These are phyloP conservation scores for Papilio machaon DNA, from an alignment of 1,140 invertebrate species.

Conservation along the genomic window DNA sequence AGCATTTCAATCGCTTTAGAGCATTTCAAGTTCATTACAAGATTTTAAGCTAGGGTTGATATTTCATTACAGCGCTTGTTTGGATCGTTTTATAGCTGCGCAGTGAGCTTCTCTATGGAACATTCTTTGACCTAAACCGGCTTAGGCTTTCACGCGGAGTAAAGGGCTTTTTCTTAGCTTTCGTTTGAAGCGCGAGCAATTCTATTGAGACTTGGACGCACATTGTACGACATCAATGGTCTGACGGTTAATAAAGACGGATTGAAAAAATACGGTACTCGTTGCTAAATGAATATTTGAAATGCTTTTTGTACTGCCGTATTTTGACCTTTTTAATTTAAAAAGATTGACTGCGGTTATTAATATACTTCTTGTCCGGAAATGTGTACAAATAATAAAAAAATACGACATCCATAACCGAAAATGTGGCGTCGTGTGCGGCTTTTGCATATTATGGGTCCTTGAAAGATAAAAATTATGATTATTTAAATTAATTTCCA, in stretches of 20 bases:
- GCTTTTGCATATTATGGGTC: background rate
- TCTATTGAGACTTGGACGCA: conserved; percentile 61
- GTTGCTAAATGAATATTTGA: conserved; percentile 32
- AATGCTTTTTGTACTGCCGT: conserved; percentile 20
- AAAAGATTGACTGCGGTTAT: conserved; percentile 3
- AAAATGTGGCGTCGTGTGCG: background rate
- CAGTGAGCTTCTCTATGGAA: conserved; percentile 23
- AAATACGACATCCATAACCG: background rate
- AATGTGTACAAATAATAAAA: background rate
- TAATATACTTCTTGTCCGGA: background rate
- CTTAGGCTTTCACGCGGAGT: conserved; percentile 62
- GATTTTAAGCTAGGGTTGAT: conserved; percentile 11
- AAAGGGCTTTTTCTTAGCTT: conserved; percentile 62
- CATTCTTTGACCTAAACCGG: conserved; percentile 52
- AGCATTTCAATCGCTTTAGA: background rate
- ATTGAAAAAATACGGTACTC: conserved; percentile 44
- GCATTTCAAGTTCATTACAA: background rate
- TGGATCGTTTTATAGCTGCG: conserved; percentile 33
- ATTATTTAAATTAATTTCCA: too few species aligned
- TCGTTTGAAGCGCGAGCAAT: conserved; percentile 54
- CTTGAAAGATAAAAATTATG: background rate
- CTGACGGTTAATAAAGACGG: conserved; percentile 54
- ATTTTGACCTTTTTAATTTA: conserved; percentile 24
- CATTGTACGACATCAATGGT: conserved; percentile 60
- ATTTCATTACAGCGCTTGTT: conserved; percentile 29